Evolutionary conservation across 2,888 invertebrate species (phyloP), one percentile per base, ranked within the genome.

Genomic region (Yponomeuta malinellus): DNA sequence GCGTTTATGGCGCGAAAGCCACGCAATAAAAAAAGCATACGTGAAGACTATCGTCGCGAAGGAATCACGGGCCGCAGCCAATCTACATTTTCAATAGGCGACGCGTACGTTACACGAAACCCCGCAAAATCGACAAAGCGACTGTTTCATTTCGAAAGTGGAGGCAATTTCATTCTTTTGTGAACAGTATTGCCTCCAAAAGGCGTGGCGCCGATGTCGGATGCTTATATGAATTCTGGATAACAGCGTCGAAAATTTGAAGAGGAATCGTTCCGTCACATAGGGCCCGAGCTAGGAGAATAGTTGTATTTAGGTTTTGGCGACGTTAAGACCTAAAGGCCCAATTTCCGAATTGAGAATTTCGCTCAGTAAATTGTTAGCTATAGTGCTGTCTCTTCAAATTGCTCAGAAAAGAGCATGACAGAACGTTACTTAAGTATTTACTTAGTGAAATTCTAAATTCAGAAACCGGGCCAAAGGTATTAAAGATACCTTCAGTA

Each of bases 111-210:
- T 84, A 83, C 83, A 83, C 79, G 81, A 79, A 81, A 80, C 81
- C 81, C 82, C 83, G 75, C 82, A 82, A 85, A 86, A 86, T 84
- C 86, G 84, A 83, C 86, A 87, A 86, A 85, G 84, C 83, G 83
- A 82, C 83, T 86, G 87, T 87, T 88, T 88, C 85, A 87, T 86
- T 87, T 85, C 78, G 83, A 81, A 85, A 83, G 84, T 87, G 82
- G 83, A 84, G 83, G 85, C 86, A 85, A 88, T 88, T 87, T 82
- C 80, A 81, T 82, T 83, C 84, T 86, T 87, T 88, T 86, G 84
- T 86, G 81, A 82, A 83, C 83, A 83, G 81, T 86, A 87, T 88
- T 87, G 85, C 82, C 79, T 82, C 79, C 84, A 84, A 85, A 85
- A 85, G 84, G 86, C 84, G 82, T 81, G 79, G 81, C 83, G 82